Conservation (phyloP, 1,140 invertebrate species). For the Eueides isabella region DNA sequence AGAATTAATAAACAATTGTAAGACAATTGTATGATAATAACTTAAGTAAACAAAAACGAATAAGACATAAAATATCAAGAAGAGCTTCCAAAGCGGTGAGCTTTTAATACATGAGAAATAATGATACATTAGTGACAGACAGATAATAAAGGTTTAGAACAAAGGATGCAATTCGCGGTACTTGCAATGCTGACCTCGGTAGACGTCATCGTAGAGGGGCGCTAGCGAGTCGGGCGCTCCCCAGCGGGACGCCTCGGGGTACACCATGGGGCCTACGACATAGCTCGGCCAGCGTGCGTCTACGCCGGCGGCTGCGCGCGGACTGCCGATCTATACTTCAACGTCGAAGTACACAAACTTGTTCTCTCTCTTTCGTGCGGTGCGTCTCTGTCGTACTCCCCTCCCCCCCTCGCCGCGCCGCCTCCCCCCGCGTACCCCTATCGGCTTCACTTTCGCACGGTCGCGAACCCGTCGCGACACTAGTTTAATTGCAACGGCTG, state of each 20-base stretch:
- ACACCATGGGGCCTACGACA: conserved; percentile 73
- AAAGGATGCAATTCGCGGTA: conserved; percentile 64
- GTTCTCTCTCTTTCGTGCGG: conserved; percentile 16
- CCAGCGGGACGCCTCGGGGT: conserved; percentile 75
- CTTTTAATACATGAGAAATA: conserved; percentile 6
- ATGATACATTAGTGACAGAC: conserved; percentile 28
- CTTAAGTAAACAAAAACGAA: conserved; percentile 3
- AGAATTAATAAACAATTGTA: too few relatives aligned
- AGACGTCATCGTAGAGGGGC: conserved; percentile 80
- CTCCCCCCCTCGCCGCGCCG: conserved; percentile 29
- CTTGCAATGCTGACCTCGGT: conserved; percentile 76
- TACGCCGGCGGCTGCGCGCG: conserved; percentile 69
- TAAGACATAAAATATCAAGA: background rate
- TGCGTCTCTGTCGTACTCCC: conserved; percentile 26
- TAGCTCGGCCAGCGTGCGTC: conserved; percentile 60
- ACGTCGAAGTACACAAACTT: conserved; percentile 18
- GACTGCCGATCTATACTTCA: conserved; percentile 49
- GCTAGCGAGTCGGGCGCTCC: conserved; percentile 77
- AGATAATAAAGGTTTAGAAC: conserved; percentile 51
- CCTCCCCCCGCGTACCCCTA: conserved; percentile 37
- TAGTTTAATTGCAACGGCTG: conserved; percentile 79
- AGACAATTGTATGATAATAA: background rate
- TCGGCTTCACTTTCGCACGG: conserved; percentile 77
- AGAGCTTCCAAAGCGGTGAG: background rate
- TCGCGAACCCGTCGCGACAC: conserved; percentile 76